Base-by-base conservation (phyloP, 2,113 vertebrate genomes). In the Aviceda subcristata region DNA sequence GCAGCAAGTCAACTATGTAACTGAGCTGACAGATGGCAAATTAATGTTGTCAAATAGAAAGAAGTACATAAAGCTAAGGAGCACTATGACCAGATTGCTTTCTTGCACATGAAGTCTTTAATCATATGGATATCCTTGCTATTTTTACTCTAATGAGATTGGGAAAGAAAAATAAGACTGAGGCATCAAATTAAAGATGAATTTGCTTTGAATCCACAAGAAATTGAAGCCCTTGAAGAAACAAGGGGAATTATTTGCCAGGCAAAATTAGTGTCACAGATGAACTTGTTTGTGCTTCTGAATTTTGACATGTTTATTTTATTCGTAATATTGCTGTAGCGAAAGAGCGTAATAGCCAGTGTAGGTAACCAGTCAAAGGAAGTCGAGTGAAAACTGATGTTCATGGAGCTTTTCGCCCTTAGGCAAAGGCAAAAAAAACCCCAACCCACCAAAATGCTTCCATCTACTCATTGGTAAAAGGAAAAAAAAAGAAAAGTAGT, bases 61-160 rank as follows among this genome's bases (percentile, higher is more conserved):
- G 92, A 81, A 85, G 93, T 96, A 97, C 81, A 95, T 96, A 96
- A 93, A 94, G 94, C 94, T 96, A 97, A 94, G 95, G 88, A 96
- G 91, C 84, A 95, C 92, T 91, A 89, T 92, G 94, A 92, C 82
- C 90, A 97, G 97, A 96, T 97, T 94, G 96, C 93, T 96, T 96
- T 90, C 94, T 91, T 71, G 68, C 17, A 59, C 90, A 95, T 95
- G 94, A 97, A 97, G 95, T 94, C 95, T 97, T 97, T 93, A 97
- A 94, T 97, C 75, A 87, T 96, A 87, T 95, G 94, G 94, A 96
- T 96, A 96, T 66, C 59, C 87, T 67, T 94, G 92, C 95, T 97
- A 94, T 97, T 97, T 98, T 97, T 97, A 95, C 94, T 94, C 97
- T 97, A 95, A 98, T 98, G 95, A 97, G 97, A 97, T 87, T 81